phyloP scores from a whole-genome alignment of 2,113 vertebrate species.

The Amblyopsis rosae region DNA sequence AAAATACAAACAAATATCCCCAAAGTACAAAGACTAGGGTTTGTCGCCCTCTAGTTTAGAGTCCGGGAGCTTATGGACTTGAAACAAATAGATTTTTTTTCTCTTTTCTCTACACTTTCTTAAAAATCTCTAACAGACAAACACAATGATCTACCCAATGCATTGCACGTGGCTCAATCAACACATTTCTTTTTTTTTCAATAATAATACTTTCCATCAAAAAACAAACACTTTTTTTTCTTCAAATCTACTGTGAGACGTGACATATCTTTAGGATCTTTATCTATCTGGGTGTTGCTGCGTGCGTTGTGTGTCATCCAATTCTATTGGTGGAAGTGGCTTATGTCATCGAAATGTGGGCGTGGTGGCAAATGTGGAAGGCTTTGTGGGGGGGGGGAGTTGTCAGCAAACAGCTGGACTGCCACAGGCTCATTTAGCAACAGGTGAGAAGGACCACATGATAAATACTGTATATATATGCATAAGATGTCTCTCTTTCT shows the following conservation, averaged over 20 bases:
- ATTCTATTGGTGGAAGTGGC: constrained; percentile 58
- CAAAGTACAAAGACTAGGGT: constrained; percentile 83
- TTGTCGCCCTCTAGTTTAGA: constrained; percentile 82
- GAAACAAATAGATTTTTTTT: constrained; percentile 79
- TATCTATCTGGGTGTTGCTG: constrained; percentile 61
- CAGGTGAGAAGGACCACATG: constrained; percentile 76
- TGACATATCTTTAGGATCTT: constrained; percentile 58
- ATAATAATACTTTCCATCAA: constrained; percentile 82
- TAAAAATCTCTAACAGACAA: constrained; percentile 85
- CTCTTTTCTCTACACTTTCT: constrained; percentile 78
- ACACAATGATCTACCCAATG: constrained; percentile 84
- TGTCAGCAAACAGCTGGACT: constrained; percentile 83
- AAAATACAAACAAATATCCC: constrained; percentile 78
- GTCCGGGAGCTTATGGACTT: constrained; percentile 83
- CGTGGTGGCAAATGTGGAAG: background rate
- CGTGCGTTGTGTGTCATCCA: constrained; percentile 48
- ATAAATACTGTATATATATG: constrained; percentile 78
- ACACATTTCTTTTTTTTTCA: constrained; percentile 73
- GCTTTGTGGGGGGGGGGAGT: background rate
- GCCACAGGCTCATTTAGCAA: constrained; percentile 69
- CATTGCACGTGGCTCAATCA: constrained; percentile 86
- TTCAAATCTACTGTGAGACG: constrained; percentile 74
- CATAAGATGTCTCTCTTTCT: constrained; percentile 64
- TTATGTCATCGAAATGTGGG: constrained; percentile 55
- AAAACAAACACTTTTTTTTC: constrained; percentile 74